phyloP scores from a whole-genome alignment of 2,888 invertebrate species.

The Drosophila monieri region DNA sequence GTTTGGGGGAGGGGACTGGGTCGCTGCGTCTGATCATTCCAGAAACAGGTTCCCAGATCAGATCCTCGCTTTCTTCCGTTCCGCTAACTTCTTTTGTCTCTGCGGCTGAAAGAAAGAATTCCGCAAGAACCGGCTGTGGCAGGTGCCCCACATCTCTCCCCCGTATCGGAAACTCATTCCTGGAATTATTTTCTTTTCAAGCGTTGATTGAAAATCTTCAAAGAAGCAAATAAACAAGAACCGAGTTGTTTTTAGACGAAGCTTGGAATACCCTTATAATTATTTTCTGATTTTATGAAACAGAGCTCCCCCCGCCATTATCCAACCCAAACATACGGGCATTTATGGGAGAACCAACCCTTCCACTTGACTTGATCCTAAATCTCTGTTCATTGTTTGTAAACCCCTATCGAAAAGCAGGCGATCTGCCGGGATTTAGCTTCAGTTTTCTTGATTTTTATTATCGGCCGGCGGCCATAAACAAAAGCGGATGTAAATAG shows the following conservation, averaged over 20 bases:
- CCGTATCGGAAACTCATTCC: conserved; percentile 37
- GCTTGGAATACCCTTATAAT: too few species aligned
- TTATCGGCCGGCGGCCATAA: conserved; percentile 7
- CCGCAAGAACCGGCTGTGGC: conserved; percentile 37
- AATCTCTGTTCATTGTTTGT: conserved; percentile 21
- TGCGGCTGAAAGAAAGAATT: conserved; percentile 23
- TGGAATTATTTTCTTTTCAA: conserved; percentile 24
- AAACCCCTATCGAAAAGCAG: conserved; percentile 13
- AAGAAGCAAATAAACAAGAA: neutral
- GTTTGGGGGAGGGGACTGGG: conserved; percentile 25
- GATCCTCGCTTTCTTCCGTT: conserved; percentile 57
- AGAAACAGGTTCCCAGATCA: conserved; percentile 52
- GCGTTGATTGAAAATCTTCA: conserved; percentile 26
- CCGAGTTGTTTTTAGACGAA: neutral
- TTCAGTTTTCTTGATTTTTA: conserved; percentile 20
- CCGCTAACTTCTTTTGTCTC: conserved; percentile 45
- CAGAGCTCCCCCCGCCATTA: too few species aligned
- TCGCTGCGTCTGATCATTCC: conserved; percentile 24
- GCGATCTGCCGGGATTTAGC: neutral
- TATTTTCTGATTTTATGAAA: too few species aligned
- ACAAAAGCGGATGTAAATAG: conserved; percentile 30
- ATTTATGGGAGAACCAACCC: conserved; percentile 6
- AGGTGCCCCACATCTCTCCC: conserved; percentile 38
- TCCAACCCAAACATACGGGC: too few species aligned
- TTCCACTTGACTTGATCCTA: conserved; percentile 4